These are phyloP conservation scores for Phrynosoma blainvillii DNA, from an alignment of 2,113 vertebrate species.

Conservation along the genomic window DNA sequence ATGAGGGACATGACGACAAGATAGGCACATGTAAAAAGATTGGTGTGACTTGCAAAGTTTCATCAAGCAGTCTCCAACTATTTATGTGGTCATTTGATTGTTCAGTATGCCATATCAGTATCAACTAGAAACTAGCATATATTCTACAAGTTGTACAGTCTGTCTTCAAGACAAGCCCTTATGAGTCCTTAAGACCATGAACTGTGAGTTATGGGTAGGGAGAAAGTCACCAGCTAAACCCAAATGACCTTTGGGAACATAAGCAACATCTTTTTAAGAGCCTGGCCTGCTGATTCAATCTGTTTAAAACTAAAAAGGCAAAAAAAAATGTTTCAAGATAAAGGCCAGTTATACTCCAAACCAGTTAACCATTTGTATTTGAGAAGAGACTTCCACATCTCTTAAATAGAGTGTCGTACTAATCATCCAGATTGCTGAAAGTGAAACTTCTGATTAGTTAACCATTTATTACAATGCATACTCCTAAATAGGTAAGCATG, in stretches of 20 bases:
- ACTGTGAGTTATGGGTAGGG: not conserved
- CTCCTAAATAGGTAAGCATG: too few species aligned
- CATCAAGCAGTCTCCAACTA: not conserved
- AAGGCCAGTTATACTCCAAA: not conserved
- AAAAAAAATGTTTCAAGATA: not conserved
- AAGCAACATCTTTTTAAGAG: not conserved
- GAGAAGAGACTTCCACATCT: too few species aligned
- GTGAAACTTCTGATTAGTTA: too few species aligned
- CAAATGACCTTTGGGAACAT: not conserved
- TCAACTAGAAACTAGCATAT: not conserved
- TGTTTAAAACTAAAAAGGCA: not conserved
- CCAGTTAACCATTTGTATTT: not conserved
- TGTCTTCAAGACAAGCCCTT: not conserved
- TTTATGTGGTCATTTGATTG: not conserved
- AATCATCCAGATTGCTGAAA: too few species aligned
- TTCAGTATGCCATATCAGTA: not conserved
- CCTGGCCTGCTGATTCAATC: not conserved
- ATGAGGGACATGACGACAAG: constrained; percentile 29
- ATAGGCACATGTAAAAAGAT: not conserved
- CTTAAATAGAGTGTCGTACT: too few species aligned
- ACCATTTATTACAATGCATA: too few species aligned
- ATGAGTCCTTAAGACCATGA: not conserved
- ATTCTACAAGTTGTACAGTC: not conserved
- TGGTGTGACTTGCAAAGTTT: not conserved
- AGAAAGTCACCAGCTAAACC: not conserved